A percentile compares a stretch with the other conserved stretches of the same genome.
Evolutionary conservation across 2,113 vertebrate genomes (phyloP).

Genomic region (Thamnaconus septentrionalis): DNA sequence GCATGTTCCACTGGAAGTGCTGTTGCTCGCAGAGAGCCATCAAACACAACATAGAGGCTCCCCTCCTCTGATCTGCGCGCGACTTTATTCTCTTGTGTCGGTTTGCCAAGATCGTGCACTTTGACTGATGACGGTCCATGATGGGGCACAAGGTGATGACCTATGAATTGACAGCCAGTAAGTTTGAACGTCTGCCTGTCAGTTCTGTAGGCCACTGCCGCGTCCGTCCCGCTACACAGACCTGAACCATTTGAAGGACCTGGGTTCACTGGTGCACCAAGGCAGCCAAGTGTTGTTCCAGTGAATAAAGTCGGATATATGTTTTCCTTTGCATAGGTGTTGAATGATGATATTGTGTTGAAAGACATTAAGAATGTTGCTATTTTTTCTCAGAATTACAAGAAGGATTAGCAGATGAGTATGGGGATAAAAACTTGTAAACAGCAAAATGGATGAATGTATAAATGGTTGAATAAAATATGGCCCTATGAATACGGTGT

Average conservation of each 20-base stretch:
- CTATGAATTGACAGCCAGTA: slow-evolving; percentile 86
- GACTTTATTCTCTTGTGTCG: neutral
- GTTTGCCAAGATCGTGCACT: too few species aligned
- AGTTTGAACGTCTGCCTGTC: slow-evolving; percentile 75
- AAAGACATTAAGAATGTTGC: too few species aligned
- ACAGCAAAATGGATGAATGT: neutral
- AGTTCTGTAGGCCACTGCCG: slow-evolving; percentile 84
- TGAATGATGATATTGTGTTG: slow-evolving; percentile 10
- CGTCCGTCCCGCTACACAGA: slow-evolving; percentile 51
- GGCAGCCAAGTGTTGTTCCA: neutral
- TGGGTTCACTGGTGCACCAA: neutral
- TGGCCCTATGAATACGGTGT: neutral
- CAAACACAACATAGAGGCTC: slow-evolving; percentile 14
- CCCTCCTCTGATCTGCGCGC: neutral
- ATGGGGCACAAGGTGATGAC: slow-evolving; percentile 77
- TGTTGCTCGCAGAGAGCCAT: slow-evolving; percentile 76
- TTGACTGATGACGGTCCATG: neutral
- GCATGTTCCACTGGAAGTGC: slow-evolving; percentile 79
- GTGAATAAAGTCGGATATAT: slow-evolving; percentile 29
- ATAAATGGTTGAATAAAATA: neutral
- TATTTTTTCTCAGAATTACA: too few species aligned
- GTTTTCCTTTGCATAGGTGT: neutral
- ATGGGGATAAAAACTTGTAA: neutral
- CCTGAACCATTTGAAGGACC: neutral
- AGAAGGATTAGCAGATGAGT: too few species aligned